Percentiles rank a stretch among this genome's conserved stretches.
phyloP scores from a whole-genome alignment of 2,113 vertebrate species.

The Heliornis fulica region DNA sequence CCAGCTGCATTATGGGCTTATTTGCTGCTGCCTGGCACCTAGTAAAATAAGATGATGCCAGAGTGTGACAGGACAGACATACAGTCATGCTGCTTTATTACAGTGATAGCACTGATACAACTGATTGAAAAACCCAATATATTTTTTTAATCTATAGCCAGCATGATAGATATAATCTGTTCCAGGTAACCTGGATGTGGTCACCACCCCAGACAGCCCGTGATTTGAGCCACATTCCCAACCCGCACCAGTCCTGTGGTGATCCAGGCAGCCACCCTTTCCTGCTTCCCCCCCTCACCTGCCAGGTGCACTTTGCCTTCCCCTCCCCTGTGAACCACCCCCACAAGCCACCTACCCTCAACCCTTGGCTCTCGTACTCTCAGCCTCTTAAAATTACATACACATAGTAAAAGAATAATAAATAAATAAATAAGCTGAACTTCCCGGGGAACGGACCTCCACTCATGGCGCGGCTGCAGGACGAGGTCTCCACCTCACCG shows the following conservation, averaged over 20 bases:
- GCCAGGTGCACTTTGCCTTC: fast-evolving
- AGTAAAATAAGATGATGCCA: not conserved
- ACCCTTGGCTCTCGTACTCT: not conserved
- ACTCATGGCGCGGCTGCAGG: not conserved
- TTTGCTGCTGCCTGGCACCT: not conserved
- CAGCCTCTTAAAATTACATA: not conserved
- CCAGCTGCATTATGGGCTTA: fast-evolving
- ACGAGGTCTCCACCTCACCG: not conserved
- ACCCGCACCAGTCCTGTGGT: fast-evolving
- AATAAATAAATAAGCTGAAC: no score
- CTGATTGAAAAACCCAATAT: fast-evolving
- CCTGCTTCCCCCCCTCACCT: not conserved
- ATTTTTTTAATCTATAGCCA: not conserved
- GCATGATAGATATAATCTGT: not conserved
- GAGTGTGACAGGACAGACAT: not conserved
- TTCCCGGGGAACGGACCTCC: not conserved
- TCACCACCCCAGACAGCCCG: fast-evolving
- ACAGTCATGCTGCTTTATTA: fast-evolving
- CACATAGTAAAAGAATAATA: no score
- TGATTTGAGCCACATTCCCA: fast-evolving
- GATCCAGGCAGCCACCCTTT: fast-evolving
- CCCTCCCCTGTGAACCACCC: not conserved
- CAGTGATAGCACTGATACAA: not conserved
- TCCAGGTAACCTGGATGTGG: not conserved
- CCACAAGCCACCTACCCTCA: not conserved